Evolutionary conservation across 2,888 invertebrate species (phyloP).

Genomic region (Globia sparganii): DNA sequence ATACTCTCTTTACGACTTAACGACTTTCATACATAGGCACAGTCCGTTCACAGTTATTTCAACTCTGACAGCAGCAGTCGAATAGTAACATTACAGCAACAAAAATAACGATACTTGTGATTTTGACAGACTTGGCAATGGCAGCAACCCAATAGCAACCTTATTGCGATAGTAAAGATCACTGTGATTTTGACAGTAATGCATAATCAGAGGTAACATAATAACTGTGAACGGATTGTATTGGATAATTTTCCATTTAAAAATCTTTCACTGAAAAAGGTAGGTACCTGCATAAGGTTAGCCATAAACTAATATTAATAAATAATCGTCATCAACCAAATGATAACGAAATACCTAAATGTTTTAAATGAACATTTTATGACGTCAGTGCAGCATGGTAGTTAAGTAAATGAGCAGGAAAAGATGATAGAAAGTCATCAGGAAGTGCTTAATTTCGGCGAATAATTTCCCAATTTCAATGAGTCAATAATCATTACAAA

Average conservation of each 20-base stretch:
- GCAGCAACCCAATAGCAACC: no score
- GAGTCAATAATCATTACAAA: constrained; percentile 52
- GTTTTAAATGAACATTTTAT: not conserved
- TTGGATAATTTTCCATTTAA: not conserved
- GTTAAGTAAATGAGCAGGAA: not conserved
- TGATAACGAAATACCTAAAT: not conserved
- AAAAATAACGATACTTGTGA: no score
- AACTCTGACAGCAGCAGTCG: no score
- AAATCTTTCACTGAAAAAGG: not conserved
- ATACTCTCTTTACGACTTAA: not conserved
- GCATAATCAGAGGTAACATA: no score
- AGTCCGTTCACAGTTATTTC: no score
- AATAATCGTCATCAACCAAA: not conserved
- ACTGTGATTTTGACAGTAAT: no score
- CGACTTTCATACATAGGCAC: not conserved
- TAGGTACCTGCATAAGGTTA: not conserved
- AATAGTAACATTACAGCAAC: no score
- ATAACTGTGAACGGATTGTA: not conserved
- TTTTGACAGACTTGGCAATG: no score
- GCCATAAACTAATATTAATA: not conserved
- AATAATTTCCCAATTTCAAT: constrained; percentile 34
- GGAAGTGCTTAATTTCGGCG: constrained; percentile 4
- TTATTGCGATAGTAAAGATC: no score
- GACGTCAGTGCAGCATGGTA: not conserved
- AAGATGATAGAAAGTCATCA: not conserved